Evolutionary conservation across 2,797 vertebrate species (phyloP).

Genomic region (Diplodus puntazzo): DNA sequence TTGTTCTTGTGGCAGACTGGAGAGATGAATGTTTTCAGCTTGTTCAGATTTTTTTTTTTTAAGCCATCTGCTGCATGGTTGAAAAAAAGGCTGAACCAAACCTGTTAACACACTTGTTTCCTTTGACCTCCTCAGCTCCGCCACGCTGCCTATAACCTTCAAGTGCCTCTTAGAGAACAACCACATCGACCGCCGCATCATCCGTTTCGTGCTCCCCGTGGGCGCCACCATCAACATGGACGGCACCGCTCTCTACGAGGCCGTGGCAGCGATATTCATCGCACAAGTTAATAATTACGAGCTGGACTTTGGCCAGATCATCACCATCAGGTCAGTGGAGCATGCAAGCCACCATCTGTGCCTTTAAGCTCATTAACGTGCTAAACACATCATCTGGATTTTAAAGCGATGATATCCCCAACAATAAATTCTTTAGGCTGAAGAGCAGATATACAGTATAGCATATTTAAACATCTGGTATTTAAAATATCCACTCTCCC

Average conservation of each 20-base stretch:
- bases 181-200: slow-evolving; percentile 95
- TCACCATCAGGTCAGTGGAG: slow-evolving; percentile 92
- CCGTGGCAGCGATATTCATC: slow-evolving; percentile 96
- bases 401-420: slow-evolving; percentile 32
- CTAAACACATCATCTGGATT: slow-evolving; percentile 27
- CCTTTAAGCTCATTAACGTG: slow-evolving; percentile 50
- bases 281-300: slow-evolving; percentile 98
- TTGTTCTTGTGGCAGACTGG: not conserved
- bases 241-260: slow-evolving; percentile 94
- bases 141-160: slow-evolving; percentile 98
- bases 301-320: slow-evolving; percentile 96
- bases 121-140: slow-evolving; percentile 86
- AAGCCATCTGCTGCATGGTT: slow-evolving; percentile 8
- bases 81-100: not conserved
- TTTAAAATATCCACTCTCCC: not conserved
- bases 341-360: slow-evolving; percentile 43
- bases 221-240: slow-evolving; percentile 99
- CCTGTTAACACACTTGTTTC: not conserved
- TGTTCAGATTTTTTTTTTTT: no score
- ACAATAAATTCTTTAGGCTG: slow-evolving; percentile 22
- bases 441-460: not conserved
- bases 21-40: not conserved
- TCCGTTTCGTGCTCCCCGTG: slow-evolving; percentile 94
- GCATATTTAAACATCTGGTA: not conserved
- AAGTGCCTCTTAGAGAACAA: slow-evolving; percentile 99